phyloP scores from a whole-genome alignment of 2,888 invertebrate species.

The Ptychoptera contaminata region DNA sequence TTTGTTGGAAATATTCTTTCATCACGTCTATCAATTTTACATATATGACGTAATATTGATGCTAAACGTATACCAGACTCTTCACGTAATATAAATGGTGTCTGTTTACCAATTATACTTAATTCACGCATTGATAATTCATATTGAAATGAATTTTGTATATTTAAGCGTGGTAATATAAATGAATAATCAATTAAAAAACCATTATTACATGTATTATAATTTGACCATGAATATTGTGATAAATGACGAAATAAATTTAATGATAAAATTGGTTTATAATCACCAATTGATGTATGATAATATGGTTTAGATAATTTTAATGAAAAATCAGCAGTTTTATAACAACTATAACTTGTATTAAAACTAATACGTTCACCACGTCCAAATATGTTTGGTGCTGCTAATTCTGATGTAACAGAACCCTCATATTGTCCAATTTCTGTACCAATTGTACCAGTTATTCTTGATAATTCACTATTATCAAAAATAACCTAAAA shows the following conservation, averaged over 20 bases:
- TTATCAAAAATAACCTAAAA: slow-evolving; percentile 75
- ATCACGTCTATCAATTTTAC: slow-evolving; percentile 66
- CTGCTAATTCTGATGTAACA: slow-evolving; percentile 43
- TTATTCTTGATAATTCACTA: slow-evolving; percentile 61
- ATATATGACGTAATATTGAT: slow-evolving; percentile 67
- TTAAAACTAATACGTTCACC: slow-evolving; percentile 72
- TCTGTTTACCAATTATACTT: slow-evolving; percentile 50
- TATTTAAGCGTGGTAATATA: slow-evolving; percentile 44
- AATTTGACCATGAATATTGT: slow-evolving; percentile 70
- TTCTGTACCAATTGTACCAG: slow-evolving; percentile 72
- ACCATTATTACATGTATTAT: slow-evolving; percentile 63
- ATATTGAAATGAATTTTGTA: slow-evolving; percentile 71
- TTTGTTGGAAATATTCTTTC: slow-evolving; percentile 60
- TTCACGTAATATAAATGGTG: slow-evolving; percentile 75
- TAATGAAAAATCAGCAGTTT: slow-evolving; percentile 64
- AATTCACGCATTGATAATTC: slow-evolving; percentile 74
- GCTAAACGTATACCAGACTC: slow-evolving; percentile 73
- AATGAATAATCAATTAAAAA: slow-evolving; percentile 61
- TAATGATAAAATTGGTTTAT: slow-evolving; percentile 44
- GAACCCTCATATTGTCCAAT: slow-evolving; percentile 88
- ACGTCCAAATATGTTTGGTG: slow-evolving; percentile 75
- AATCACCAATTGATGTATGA: slow-evolving; percentile 38
- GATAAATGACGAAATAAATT: slow-evolving; percentile 52
- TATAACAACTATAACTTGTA: slow-evolving; percentile 71
- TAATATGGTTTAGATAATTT: slow-evolving; percentile 73